Conservation (phyloP, 2,888 invertebrate genomes). For the Lasioglossum vierecki region DNA sequence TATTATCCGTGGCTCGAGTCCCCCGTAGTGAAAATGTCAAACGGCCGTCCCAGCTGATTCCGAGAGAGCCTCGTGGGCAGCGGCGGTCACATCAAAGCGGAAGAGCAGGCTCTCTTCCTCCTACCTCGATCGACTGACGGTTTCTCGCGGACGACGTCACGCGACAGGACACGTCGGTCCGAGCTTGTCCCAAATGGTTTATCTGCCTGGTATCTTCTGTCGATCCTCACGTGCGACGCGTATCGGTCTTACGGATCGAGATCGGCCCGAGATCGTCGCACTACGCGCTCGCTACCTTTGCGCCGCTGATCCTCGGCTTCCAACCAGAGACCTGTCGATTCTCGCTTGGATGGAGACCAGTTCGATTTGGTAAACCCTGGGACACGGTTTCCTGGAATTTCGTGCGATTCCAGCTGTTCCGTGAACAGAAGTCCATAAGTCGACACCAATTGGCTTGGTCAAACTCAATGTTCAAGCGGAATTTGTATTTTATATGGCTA, state of each 20-base stretch:
- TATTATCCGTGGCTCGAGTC: constrained; percentile 78
- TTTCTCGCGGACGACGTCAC: constrained; percentile 66
- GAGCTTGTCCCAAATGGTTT: constrained; percentile 60
- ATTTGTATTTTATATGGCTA: too few relatives aligned
- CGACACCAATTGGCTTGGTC: too few relatives aligned
- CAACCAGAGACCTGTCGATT: constrained; percentile 6
- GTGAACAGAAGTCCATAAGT: too few relatives aligned
- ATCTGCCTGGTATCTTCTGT: constrained; percentile 55
- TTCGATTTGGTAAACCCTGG: background rate
- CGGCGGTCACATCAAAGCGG: constrained; percentile 68
- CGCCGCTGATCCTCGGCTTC: background rate
- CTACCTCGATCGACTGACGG: background rate
- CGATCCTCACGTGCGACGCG: constrained; percentile 39
- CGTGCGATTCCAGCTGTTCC: background rate
- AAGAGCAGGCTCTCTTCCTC: background rate
- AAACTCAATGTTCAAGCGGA: too few relatives aligned
- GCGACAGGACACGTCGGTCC: constrained; percentile 68
- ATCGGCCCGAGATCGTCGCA: background rate
- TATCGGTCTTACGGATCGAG: constrained; percentile 35
- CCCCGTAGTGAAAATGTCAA: constrained; percentile 82
- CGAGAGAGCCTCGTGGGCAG: constrained; percentile 40
- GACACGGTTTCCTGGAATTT: background rate
- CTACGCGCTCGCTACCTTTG: background rate
- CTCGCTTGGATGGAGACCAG: background rate
- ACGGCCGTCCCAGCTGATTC: constrained; percentile 73